phyloP scores from a whole-genome alignment of 2,797 vertebrate genomes.

The Enteromius anoplus region DNA sequence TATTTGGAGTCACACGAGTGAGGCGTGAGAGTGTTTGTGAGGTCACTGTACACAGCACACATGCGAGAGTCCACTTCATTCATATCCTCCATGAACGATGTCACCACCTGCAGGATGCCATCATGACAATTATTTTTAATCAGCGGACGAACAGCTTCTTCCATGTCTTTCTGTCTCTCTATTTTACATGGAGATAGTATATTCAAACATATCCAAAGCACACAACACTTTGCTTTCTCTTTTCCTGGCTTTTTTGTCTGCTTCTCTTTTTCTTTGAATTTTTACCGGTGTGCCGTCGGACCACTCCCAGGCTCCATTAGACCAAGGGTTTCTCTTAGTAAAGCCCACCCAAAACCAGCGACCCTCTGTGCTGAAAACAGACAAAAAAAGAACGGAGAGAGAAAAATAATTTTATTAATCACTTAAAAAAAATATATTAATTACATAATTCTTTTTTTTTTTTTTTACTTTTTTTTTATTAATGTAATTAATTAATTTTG shows the following conservation, averaged over 20 bases:
- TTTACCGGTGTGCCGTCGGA: constrained; percentile 89
- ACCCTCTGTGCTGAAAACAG: constrained; percentile 79
- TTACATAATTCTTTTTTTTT: too few relatives aligned
- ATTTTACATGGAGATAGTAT: background rate
- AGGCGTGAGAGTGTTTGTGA: constrained; percentile 78
- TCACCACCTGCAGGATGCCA: constrained; percentile 80
- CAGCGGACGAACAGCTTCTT: background rate
- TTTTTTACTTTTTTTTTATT: too few relatives aligned
- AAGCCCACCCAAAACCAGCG: constrained; percentile 96
- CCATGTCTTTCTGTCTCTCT: background rate
- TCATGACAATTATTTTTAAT: background rate
- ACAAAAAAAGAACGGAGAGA: background rate
- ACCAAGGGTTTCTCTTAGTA: constrained; percentile 86
- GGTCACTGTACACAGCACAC: constrained; percentile 84
- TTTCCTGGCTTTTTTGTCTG: background rate
- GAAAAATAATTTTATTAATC: background rate
- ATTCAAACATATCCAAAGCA: constrained; percentile 8
- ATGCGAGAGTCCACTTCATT: constrained; percentile 82
- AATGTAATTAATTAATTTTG: too few relatives aligned
- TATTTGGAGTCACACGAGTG: constrained; percentile 82
- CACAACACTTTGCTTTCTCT: background rate
- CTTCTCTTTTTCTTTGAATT: constrained; percentile 39
- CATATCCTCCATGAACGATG: constrained; percentile 85
- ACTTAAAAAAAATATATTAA: background rate
- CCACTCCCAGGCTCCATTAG: constrained; percentile 87